A percentile compares a stretch with the other conserved stretches of the same genome.
Conservation (phyloP, 2,888 invertebrate species). For the Acronicta psi region DNA sequence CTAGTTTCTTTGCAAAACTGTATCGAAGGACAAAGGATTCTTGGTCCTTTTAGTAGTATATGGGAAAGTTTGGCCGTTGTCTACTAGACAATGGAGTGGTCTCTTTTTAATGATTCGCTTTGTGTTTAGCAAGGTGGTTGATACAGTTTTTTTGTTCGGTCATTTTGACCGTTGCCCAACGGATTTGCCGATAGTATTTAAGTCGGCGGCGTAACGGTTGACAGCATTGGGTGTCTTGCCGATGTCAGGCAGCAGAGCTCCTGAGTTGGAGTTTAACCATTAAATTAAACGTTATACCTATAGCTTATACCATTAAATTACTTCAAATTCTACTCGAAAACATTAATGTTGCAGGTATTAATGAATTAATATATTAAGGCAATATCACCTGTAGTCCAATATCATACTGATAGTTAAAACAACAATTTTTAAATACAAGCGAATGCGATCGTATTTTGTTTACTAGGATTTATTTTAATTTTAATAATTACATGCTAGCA, state of each 20-base stretch:
- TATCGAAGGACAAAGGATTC: conserved; percentile 75
- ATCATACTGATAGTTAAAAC: not conserved
- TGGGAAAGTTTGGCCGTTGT: conserved; percentile 82
- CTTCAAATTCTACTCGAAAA: no score
- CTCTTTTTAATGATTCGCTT: conserved; percentile 88
- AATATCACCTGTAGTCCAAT: not conserved
- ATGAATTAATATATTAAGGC: not conserved
- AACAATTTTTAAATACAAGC: no score
- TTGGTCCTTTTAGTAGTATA: conserved; percentile 65
- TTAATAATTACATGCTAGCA: no score
- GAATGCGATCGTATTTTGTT: no score
- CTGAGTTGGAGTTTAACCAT: conserved; percentile 4
- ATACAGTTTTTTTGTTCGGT: conserved; percentile 82
- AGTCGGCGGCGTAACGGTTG: conserved; percentile 72
- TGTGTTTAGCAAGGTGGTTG: conserved; percentile 76
- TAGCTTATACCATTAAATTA: not conserved
- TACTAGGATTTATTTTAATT: no score
- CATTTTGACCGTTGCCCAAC: conserved; percentile 85
- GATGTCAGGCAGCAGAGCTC: conserved; percentile 17
- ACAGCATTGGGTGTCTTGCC: conserved; percentile 40
- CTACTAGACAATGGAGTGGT: conserved; percentile 83
- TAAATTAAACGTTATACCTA: not conserved
- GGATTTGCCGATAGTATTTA: conserved; percentile 86
- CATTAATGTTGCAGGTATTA: no score
- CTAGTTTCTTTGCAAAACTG: conserved; percentile 88